Evolutionary conservation across 2,888 invertebrate species (phyloP).

Genomic region (Limnephilus auricula): DNA sequence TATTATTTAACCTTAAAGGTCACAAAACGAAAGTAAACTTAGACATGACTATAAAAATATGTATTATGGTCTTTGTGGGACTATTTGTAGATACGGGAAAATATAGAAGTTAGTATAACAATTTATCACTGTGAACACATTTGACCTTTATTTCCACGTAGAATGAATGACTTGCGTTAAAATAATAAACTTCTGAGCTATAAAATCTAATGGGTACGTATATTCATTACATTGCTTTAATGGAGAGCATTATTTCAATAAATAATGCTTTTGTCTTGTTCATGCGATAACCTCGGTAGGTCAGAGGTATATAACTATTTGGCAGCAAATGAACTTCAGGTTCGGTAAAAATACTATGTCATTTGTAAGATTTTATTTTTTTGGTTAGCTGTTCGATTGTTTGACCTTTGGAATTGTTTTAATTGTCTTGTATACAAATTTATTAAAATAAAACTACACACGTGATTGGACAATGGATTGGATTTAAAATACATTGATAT

Average conservation of each 20-base stretch:
- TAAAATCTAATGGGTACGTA: not conserved
- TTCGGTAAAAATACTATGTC: not conserved
- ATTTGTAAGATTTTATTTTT: not conserved
- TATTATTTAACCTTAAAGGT: not conserved
- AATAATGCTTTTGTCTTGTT: not conserved
- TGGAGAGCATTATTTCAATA: not conserved
- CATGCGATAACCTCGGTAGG: not conserved
- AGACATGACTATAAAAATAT: not conserved
- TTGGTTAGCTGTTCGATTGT: not conserved
- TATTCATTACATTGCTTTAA: not conserved
- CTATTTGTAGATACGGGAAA: not conserved
- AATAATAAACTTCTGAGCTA: conserved; percentile 7
- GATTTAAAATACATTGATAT: too few relatives aligned
- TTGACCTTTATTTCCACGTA: conserved; percentile 9
- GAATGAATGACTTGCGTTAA: conserved; percentile 5
- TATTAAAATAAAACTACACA: too few relatives aligned
- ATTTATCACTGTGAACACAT: not conserved
- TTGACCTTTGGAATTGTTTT: not conserved
- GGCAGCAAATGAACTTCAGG: not conserved
- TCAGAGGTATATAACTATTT: not conserved
- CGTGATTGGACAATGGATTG: too few relatives aligned
- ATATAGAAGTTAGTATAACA: not conserved
- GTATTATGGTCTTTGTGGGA: not conserved
- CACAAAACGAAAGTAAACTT: not conserved
- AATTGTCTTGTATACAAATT: too few relatives aligned